Base-by-base conservation (phyloP, 2,113 vertebrate species). In the Vidua macroura region DNA sequence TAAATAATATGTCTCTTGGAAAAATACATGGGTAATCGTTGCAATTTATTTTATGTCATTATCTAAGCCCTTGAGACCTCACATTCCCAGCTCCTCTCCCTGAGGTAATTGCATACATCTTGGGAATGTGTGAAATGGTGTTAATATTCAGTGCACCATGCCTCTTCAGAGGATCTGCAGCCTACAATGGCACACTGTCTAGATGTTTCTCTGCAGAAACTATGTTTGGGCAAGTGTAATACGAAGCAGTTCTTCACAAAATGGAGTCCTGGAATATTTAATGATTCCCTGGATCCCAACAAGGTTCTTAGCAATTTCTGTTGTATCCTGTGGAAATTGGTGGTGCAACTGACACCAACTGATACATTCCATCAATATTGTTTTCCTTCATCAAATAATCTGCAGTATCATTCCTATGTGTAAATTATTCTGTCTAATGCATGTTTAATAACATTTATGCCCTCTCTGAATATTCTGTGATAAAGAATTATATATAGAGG, bases 11-110 rank as follows among this genome's bases (percentile, higher is more conserved):
- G 94, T 98, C 97, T 97, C 96, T 95, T 97, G 96, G 90, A 98
- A 98, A 98, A 98, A 98, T 96, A 97, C 97, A 96, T 85, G 96
- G 97, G 96, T 98, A 98, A 98, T 99, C 97, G 90, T 98, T 98
- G 98, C 98, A 98, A 99, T 99, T 98, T 98, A 98, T 98, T 99
- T 99, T 97, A 97, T 98, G 97, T 98, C 96, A 97, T 98, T 98
- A 97, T 97, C 96, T 97, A 95, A 97, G 96, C 98, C 97, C 97
- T 96, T 39, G 96, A 97, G 98, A 98, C 97, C 98, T 98, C 86
- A 79, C 95, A 96, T 96, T 97, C 97, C 97, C 88, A 69, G 92
- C 87, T 96, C 78, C 83, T 97, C 92, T 98, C 97, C 97, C 96
- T 20, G 86, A 97, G 97, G 96, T 98, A 98, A 98, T 97, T 98